These are phyloP conservation scores for Coreius guichenoti DNA, from an alignment of 2,797 vertebrate species.

Conservation along the genomic window DNA sequence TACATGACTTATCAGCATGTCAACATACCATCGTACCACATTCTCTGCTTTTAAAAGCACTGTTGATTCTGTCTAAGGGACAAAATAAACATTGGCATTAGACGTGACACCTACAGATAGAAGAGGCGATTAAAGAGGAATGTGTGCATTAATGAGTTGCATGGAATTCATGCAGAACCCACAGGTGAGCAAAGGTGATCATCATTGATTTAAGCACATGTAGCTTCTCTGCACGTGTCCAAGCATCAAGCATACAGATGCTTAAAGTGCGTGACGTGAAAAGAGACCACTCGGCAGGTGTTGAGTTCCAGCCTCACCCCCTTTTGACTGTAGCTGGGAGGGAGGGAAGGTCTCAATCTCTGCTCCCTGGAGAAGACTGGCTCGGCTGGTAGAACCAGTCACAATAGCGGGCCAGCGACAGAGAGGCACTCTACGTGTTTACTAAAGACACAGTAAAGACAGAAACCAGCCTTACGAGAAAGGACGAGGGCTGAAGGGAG, in stretches of 20 bases:
- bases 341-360: conserved; percentile 35
- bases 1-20: background rate
- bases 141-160: conserved; percentile 4
- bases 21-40: background rate
- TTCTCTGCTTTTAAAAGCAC: background rate
- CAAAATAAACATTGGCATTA: background rate
- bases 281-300: conserved; percentile 20
- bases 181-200: conserved; percentile 11
- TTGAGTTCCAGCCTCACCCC: conserved; percentile 34
- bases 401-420: conserved; percentile 9
- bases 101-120: background rate
- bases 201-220: background rate
- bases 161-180: conserved; percentile 1
- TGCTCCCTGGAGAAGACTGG: conserved; percentile 48
- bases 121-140: conserved; percentile 2
- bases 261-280: background rate
- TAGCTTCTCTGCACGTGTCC: background rate
- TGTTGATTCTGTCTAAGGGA: background rate
- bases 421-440: conserved; percentile 28
- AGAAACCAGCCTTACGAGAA: conserved; percentile 34
- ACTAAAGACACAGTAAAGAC: conserved; percentile 19
- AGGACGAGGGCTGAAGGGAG: background rate
- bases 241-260: background rate
- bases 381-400: conserved; percentile 61
- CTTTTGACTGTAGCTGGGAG: conserved; percentile 32